Evolutionary conservation across 2,888 invertebrate species (phyloP), one percentile per base, ranked within the genome.

Genomic region (Nysson spinosus): DNA sequence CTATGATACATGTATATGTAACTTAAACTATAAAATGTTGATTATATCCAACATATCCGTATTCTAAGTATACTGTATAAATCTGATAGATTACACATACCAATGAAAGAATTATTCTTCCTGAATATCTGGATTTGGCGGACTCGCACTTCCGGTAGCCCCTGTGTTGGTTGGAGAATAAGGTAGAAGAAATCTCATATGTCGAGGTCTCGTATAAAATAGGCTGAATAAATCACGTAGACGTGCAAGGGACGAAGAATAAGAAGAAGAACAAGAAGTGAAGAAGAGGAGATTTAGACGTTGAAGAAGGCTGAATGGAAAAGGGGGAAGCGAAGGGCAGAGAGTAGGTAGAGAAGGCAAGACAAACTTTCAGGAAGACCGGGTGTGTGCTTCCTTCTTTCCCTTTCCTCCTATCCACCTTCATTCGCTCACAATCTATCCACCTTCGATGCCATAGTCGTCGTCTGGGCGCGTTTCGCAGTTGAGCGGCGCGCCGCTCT

Each of bases 181-280:
- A 80, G 81, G 76, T 79, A 76, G 69, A 73, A 75, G 77, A 81
- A 83, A 81, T 83, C 83, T 84, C 83, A 83, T 83, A 81, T 71
- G 79, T 78, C 72, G 71, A 67, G 77, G 75, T 68, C 71, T 80
- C 75, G 80, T 79, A 81, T 80, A 83, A 82, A 82, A 82, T 81
- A 81, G 80, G 77, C 77, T 79, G 83, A 82, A 85, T 85, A 84
- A 85, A 84, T 85, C 83, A 82, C 77, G 67, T 34, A 65, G 68
- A 56, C 60, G 65, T 52, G 35, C 49, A 54, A 61, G 40, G 42
- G 61, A 54, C 47, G 66, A 56, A 32, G 46, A 34, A 3, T 46
- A 22, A 66, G 46, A 35, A 12, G 34, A 17, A 4, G 20, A n/a
- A 4, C 32, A 11, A 54, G 20, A n/a, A n/a, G n/a, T n/a, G n/a